Conservation (phyloP, 2,888 invertebrate genomes). For the Ectemnius continuus region DNA sequence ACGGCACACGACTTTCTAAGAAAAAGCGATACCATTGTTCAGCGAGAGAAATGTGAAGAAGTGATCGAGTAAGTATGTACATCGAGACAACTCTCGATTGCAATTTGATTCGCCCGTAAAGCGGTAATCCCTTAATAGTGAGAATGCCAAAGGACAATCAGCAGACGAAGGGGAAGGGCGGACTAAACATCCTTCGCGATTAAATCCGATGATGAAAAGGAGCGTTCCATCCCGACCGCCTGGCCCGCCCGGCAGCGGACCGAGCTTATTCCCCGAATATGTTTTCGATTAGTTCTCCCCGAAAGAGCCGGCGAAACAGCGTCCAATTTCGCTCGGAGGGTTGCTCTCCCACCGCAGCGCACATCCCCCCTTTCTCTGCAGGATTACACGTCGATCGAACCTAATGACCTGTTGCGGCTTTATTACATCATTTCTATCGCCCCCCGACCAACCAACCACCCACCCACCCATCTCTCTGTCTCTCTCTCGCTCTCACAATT, state of each 20-base stretch:
- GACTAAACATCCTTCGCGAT: constrained; percentile 30
- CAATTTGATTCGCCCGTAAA: too few species aligned
- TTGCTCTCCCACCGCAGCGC: constrained; percentile 19
- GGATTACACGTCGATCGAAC: constrained; percentile 50
- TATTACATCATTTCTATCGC: constrained; percentile 46
- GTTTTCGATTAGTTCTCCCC: constrained; percentile 52
- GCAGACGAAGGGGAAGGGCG: background rate
- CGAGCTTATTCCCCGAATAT: constrained; percentile 49
- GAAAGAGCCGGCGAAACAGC: constrained; percentile 43
- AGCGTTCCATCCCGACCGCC: background rate
- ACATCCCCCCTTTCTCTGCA: constrained; percentile 30
- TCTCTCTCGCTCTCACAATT: background rate
- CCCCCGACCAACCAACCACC: constrained; percentile 11
- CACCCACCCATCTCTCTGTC: too few species aligned
- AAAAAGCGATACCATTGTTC: too few species aligned
- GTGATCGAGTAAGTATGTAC: too few species aligned
- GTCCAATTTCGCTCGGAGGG: constrained; percentile 47
- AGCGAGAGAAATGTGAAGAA: too few species aligned
- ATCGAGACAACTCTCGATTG: too few species aligned
- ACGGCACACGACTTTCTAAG: too few species aligned
- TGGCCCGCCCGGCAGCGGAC: background rate
- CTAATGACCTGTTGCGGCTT: constrained; percentile 56
- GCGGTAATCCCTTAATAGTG: too few species aligned
- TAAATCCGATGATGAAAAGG: constrained; percentile 51
- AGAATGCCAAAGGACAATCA: too few species aligned